A percentile compares a stretch with the other conserved stretches of the same genome.
Evolutionary conservation across 2,113 vertebrate species (phyloP).

Genomic region (Chlamydotis undulata): DNA sequence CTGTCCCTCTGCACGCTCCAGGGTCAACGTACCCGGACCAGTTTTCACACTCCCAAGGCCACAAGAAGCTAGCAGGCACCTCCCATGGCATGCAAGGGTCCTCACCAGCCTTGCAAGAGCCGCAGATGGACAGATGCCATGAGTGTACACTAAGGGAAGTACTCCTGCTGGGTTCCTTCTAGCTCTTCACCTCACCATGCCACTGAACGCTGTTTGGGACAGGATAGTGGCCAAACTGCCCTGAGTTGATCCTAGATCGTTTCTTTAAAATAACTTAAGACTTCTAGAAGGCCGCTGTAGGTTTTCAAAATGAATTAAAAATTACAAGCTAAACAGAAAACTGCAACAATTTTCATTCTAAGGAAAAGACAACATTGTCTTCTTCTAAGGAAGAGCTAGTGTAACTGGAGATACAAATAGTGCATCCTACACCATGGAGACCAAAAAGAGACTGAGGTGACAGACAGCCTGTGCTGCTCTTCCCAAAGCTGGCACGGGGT

Average conservation of each 20-base stretch:
- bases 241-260: neutral
- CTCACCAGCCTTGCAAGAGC: neutral
- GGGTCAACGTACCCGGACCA: neutral
- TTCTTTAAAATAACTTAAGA: neutral
- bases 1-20: accelerated
- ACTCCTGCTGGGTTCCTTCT: neutral
- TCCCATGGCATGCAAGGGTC: neutral
- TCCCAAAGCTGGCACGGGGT: neutral
- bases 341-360: neutral
- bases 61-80: neutral
- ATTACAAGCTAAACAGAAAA: neutral
- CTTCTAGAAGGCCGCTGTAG: neutral
- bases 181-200: neutral
- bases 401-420: neutral
- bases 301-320: neutral
- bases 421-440: neutral
- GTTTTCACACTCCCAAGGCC: neutral
- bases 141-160: neutral
- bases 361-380: neutral
- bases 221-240: neutral
- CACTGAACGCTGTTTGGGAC: neutral
- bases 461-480: neutral
- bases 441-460: neutral
- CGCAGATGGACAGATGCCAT: neutral
- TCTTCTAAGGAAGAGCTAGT: neutral